A percentile compares a stretch with the other conserved stretches of the same genome.
Conservation (phyloP, 2,113 vertebrate species). For the Coturnix japonica region DNA sequence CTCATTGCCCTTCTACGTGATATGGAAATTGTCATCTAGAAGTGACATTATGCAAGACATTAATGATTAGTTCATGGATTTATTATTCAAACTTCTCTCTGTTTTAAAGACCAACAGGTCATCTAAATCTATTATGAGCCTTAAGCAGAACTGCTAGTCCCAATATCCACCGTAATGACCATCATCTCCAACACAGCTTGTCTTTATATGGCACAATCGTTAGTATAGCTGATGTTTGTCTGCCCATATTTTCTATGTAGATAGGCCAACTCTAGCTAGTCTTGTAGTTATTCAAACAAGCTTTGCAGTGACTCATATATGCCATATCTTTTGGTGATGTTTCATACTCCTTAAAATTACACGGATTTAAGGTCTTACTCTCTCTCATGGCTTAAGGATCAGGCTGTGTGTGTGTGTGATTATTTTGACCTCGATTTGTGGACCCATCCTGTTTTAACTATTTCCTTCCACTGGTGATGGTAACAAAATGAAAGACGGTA, state of each 20-base stretch:
- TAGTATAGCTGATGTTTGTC: background rate
- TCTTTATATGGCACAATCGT: background rate
- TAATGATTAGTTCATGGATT: background rate
- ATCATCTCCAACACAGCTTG: background rate
- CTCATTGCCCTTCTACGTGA: background rate
- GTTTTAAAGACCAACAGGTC: background rate
- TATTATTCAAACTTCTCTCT: background rate
- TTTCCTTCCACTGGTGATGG: background rate
- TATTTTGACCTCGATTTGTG: background rate
- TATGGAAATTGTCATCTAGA: conserved; percentile 10
- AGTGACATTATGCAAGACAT: conserved; percentile 21
- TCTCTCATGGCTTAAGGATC: background rate
- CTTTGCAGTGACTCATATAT: background rate
- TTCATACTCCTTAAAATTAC: background rate
- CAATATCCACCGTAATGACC: rapidly evolving
- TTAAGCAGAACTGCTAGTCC: background rate
- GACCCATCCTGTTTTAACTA: background rate
- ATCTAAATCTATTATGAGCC: background rate
- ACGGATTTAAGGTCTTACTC: background rate
- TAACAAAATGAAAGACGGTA: background rate
- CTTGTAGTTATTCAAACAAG: background rate
- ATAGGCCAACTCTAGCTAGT: background rate
- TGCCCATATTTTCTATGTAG: background rate
- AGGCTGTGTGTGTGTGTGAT: background rate
- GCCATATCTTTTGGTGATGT: background rate